Percentiles rank a stretch among this genome's conserved stretches.
Evolutionary conservation across 2,113 vertebrate genomes (phyloP).

Genomic region (Pituophis catenifer): DNA sequence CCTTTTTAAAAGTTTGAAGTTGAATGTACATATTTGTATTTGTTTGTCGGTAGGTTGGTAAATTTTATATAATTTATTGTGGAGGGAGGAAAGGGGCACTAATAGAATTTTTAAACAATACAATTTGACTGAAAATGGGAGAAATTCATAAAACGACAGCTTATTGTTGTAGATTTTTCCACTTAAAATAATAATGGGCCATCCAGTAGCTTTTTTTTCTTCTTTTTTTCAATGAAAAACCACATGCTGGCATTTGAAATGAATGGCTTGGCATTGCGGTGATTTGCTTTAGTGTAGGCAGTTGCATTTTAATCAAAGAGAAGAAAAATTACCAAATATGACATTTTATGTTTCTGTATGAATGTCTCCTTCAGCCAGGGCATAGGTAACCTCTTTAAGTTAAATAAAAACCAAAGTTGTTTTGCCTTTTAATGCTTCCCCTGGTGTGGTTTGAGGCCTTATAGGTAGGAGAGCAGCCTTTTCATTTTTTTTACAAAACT

Average conservation of each 20-base stretch:
- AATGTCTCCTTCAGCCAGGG: neutral
- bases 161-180: neutral
- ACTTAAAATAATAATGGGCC: neutral
- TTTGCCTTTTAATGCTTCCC: neutral
- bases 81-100: neutral
- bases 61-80: conserved; percentile 15
- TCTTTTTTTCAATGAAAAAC: neutral
- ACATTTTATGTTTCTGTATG: neutral
- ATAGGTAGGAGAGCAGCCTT: neutral
- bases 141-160: conserved; percentile 7
- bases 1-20: neutral
- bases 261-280: neutral
- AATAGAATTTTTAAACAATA: neutral
- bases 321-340: neutral
- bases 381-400: neutral
- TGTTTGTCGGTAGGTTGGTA: neutral
- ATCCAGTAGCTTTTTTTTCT: neutral
- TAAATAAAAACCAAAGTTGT: neutral
- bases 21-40: conserved; percentile 32
- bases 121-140: conserved; percentile 23
- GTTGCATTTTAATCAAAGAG: neutral
- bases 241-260: neutral
- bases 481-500: neutral
- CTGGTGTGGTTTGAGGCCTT: neutral
- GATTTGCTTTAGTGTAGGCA: neutral